Percentiles rank a stretch among this genome's conserved stretches.
phyloP scores from a whole-genome alignment of 1,140 invertebrate species.

The Trichomalopsis sarcophagae region DNA sequence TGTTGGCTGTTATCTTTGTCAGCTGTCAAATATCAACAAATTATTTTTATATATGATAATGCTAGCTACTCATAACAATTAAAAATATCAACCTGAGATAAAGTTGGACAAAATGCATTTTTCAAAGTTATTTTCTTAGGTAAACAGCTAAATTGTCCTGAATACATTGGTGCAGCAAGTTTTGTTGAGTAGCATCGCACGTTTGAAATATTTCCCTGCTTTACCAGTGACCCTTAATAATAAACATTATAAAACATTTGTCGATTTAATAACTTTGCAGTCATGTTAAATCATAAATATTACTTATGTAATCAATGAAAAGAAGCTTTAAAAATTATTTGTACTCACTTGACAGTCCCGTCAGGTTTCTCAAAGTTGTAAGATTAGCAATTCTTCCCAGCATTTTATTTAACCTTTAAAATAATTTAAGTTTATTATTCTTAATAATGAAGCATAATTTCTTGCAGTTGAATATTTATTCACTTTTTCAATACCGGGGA shows the following conservation, averaged over 20 bases:
- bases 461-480: neutral
- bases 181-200: constrained; percentile 41
- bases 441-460: neutral
- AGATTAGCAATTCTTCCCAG: constrained; percentile 53
- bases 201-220: constrained; percentile 4
- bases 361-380: constrained; percentile 41
- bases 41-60: neutral
- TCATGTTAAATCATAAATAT: constrained; percentile 8
- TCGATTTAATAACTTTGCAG: neutral
- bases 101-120: constrained; percentile 20
- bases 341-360: constrained; percentile 49
- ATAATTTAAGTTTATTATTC: neutral
- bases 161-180: neutral
- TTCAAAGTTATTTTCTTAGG: constrained; percentile 33
- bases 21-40: constrained; percentile 37
- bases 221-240: constrained; percentile 21
- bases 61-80: neutral
- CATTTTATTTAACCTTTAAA: constrained; percentile 53
- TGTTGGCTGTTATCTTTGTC: constrained; percentile 27
- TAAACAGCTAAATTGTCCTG: neutral
- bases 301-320: constrained; percentile 36
- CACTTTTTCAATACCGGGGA: neutral
- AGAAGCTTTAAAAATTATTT: constrained; percentile 29
- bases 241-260: constrained; percentile 12
- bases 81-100: constrained; percentile 47